These are phyloP conservation scores for Silurus aristotelis DNA, from an alignment of 2,797 vertebrate genomes.

Conservation along the genomic window DNA sequence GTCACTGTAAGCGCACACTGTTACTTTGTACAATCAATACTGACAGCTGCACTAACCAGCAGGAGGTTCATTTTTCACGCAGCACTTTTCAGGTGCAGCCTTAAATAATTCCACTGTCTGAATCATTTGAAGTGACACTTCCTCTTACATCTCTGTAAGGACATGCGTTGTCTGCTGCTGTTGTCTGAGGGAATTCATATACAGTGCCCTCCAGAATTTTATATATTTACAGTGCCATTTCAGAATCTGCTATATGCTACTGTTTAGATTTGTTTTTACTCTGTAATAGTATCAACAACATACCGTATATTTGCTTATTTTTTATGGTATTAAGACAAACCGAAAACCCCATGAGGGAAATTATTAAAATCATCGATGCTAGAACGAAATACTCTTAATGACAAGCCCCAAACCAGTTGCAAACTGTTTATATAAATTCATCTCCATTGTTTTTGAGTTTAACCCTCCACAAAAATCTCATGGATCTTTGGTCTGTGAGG, in stretches of 20 bases:
- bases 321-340: neutral
- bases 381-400: too few relatives aligned
- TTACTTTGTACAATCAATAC: constrained; percentile 7
- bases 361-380: too few relatives aligned
- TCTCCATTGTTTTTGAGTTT: too few relatives aligned
- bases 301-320: neutral
- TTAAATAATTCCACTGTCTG: constrained; percentile 16
- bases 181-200: neutral
- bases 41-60: constrained; percentile 25
- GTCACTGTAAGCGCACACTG: neutral
- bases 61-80: constrained; percentile 4
- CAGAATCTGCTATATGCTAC: neutral
- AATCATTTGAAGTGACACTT: neutral
- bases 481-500: too few relatives aligned
- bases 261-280: neutral
- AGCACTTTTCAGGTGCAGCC: neutral
- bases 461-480: too few relatives aligned
- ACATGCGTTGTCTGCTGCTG: neutral
- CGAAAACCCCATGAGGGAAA: too few relatives aligned
- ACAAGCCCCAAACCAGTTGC: too few relatives aligned
- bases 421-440: too few relatives aligned
- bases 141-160: neutral
- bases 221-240: too few relatives aligned
- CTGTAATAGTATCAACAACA: neutral
- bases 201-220: neutral